Conservation (phyloP, 2,113 vertebrate genomes). For the Cebus imitator region DNA sequence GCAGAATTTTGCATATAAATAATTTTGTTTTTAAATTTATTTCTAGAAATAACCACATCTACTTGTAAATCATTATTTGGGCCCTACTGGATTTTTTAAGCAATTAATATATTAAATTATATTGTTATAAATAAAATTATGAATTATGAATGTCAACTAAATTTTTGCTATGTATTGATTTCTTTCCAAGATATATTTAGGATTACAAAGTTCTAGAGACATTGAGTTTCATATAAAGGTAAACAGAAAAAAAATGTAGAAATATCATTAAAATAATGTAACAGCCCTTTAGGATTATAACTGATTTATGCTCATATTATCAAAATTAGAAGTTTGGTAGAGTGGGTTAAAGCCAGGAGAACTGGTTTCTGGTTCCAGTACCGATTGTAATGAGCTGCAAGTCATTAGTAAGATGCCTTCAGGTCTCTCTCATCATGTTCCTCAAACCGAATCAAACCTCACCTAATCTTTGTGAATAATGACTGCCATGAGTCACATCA, state of each 20-base stretch:
- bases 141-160: background rate
- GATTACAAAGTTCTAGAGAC: background rate
- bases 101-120: background rate
- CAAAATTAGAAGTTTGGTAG: background rate
- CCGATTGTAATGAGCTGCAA: background rate
- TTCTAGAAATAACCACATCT: background rate
- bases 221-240: background rate
- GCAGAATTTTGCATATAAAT: background rate
- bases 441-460: background rate
- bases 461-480: background rate
- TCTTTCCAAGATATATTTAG: background rate
- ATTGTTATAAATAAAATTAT: background rate
- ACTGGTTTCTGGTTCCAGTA: background rate
- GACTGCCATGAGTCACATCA: background rate
- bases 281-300: background rate
- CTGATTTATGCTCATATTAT: background rate
- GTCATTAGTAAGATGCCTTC: background rate
- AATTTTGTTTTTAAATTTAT: background rate
- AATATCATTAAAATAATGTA: background rate
- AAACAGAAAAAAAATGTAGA: background rate
- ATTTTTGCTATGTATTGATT: background rate
- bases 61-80: background rate
- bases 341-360: background rate
- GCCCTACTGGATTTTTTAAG: background rate
- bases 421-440: background rate